Base-by-base conservation (phyloP, 2,113 vertebrate species). In the Castor canadensis region DNA sequence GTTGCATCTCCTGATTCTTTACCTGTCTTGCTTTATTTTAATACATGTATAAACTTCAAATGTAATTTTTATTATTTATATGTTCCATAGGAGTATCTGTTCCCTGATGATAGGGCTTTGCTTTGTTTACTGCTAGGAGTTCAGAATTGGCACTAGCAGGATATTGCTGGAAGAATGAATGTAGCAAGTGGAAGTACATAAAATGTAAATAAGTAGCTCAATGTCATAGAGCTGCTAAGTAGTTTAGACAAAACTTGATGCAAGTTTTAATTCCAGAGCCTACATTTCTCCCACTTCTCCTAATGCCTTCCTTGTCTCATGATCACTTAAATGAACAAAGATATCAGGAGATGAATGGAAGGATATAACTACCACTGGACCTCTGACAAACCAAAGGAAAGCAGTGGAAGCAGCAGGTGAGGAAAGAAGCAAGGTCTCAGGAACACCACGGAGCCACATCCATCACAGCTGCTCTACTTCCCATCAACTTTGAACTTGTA, bases 391-490 rank as follows among this genome's bases (percentile, higher is more conserved):
- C 3, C 8, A 67, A 79, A 84, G 6, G 43, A 43, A 45, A 60
- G 17, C 5, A 43, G 10, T n/a, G 28, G 24, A 49, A 12, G 16
- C 16, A 9, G 26, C 30, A 45, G 4, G 1, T 19, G 1, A 60
- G 16, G 43, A 26, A 15, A 66, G 32, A 22, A 32, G 12, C 2
- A 12, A 1, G 0, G 0, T 13, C 20, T 20, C 2, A 0, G 52
- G 40, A 15, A 16, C 43, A n/a, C n/a, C n/a, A n/a, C 60, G 24
- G 77, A 72, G 11, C 40, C 12, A 1, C 22, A 6, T 26, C 60
- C 2, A 1, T 45, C 0, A 0, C 67, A 19, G 0, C 9, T 8
- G 67, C 47, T 71, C 67, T 3, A 26, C 1, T 0, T 47, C 13
- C 24, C 58, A 24, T 5, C 1, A 32, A 30, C 60, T 64, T 24